Percentiles rank a stretch among this genome's conserved stretches.
These are phyloP conservation scores for Acheta domesticus DNA, from an alignment of 2,888 invertebrate genomes.

Conservation along the genomic window DNA sequence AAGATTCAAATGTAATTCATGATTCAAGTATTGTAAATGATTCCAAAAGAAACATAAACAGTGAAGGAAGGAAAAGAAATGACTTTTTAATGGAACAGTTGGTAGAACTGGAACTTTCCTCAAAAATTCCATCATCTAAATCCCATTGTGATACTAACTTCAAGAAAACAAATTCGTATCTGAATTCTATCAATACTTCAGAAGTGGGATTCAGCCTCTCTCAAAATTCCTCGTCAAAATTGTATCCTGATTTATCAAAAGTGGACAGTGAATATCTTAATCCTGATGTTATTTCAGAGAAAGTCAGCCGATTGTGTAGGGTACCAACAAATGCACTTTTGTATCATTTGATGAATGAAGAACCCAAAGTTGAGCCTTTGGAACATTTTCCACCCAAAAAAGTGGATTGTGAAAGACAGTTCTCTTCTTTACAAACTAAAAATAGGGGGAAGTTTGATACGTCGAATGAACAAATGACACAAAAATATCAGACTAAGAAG, in stretches of 20 bases:
- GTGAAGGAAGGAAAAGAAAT: neutral
- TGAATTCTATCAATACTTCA: neutral
- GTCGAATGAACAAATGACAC: neutral
- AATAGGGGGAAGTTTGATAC: neutral
- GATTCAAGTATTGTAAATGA: neutral
- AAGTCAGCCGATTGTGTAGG: constrained; percentile 40
- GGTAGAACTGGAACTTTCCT: neutral
- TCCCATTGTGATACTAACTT: neutral
- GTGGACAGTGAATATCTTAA: neutral
- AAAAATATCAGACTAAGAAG: neutral
- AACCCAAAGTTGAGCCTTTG: neutral
- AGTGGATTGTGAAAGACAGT: constrained; percentile 30
- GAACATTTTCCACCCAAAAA: constrained; percentile 27
- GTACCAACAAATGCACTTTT: constrained; percentile 40
- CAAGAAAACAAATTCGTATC: neutral
- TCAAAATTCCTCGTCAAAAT: neutral
- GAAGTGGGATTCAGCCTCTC: neutral
- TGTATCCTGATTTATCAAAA: neutral
- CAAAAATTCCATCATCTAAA: too few species aligned
- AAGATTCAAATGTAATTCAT: neutral
- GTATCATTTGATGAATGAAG: constrained; percentile 38
- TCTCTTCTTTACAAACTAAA: constrained; percentile 22
- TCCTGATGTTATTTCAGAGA: constrained; percentile 37
- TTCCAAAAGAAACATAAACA: neutral
- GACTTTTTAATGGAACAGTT: neutral